Evolutionary conservation across 2,797 vertebrate species (phyloP).

Genomic region (Coregonus ussuriensis): DNA sequence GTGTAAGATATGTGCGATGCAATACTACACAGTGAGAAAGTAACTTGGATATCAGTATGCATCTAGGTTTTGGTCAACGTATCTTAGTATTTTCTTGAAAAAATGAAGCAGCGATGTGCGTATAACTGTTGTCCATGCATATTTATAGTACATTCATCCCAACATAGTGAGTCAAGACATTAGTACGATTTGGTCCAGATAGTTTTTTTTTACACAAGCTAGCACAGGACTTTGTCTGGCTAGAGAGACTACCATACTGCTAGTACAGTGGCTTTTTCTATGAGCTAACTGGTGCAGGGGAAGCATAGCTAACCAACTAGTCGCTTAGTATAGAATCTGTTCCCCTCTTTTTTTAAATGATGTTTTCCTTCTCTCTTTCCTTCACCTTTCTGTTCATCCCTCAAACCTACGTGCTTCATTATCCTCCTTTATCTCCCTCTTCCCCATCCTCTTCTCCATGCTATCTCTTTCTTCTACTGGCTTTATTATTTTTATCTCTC

Average conservation of each 20-base stretch:
- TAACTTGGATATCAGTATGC: not conserved
- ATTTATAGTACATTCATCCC: not conserved
- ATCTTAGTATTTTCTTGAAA: not conserved
- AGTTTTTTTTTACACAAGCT: too few relatives aligned
- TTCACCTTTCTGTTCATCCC: not conserved
- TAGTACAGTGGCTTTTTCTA: slow-evolving; percentile 35
- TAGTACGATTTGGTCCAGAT: not conserved
- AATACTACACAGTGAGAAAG: too few relatives aligned
- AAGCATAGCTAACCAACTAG: slow-evolving; percentile 2
- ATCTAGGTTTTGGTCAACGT: too few relatives aligned
- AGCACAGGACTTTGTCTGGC: not conserved
- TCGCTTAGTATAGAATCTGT: not conserved
- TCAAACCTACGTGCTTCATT: not conserved
- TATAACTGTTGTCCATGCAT: not conserved
- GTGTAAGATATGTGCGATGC: not conserved
- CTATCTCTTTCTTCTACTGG: not conserved
- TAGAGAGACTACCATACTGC: not conserved
- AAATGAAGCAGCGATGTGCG: not conserved
- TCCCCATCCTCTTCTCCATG: not conserved
- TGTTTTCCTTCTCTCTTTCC: not conserved
- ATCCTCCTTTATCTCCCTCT: not conserved
- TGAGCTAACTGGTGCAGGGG: not conserved
- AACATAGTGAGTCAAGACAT: too few relatives aligned
- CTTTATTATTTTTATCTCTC: not conserved
- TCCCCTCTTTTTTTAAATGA: not conserved